phyloP scores from a whole-genome alignment of 2,888 invertebrate species.

The Magallana nippona region DNA sequence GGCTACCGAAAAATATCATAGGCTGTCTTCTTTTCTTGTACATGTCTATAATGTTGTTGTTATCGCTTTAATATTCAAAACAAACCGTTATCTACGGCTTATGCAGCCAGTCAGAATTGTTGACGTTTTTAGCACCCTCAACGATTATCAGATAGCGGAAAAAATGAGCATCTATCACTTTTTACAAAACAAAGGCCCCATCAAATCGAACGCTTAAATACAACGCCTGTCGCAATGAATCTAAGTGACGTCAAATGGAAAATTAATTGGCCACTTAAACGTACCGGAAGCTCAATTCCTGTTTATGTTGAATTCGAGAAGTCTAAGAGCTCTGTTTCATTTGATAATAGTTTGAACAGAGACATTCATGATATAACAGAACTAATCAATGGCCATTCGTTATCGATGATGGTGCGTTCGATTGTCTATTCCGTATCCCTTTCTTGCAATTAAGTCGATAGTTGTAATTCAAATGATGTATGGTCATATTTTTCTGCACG shows the following conservation, averaged over 20 bases:
- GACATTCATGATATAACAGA: neutral
- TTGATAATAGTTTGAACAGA: neutral
- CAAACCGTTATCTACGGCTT: too few species aligned
- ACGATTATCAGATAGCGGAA: too few species aligned
- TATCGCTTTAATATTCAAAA: too few species aligned
- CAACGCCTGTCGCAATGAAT: neutral
- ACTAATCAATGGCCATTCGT: neutral
- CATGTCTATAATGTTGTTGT: too few species aligned
- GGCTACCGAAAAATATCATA: too few species aligned
- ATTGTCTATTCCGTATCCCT: neutral
- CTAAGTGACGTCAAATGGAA: neutral
- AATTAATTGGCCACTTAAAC: neutral
- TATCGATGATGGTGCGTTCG: neutral
- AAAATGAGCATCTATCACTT: too few species aligned
- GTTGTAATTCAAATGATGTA: neutral
- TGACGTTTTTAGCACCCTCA: too few species aligned
- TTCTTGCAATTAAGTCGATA: neutral
- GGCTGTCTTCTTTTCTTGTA: too few species aligned
- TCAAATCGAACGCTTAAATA: neutral
- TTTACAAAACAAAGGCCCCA: too few species aligned
- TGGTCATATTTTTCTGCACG: too few species aligned
- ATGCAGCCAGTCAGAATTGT: too few species aligned
- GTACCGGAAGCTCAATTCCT: slow-evolving; percentile 7
- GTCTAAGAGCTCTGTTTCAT: neutral
- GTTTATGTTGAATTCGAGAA: neutral